These are phyloP conservation scores for Bedellia somnulentella DNA, from an alignment of 2,888 invertebrate species.

Conservation along the genomic window DNA sequence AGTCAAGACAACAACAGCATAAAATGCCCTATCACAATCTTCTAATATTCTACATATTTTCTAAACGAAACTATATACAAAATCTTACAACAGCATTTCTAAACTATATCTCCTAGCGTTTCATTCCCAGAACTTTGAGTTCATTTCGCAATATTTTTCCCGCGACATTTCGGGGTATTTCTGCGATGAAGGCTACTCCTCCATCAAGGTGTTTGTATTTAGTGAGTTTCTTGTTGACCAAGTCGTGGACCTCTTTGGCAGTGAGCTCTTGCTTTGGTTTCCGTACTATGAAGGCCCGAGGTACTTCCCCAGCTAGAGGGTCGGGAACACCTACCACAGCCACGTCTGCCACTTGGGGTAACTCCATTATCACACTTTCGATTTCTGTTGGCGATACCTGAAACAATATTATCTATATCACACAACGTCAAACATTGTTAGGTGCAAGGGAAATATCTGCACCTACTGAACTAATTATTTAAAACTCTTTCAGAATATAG, in stretches of 20 bases:
- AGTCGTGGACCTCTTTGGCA: conserved; percentile 58
- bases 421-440: too few relatives aligned
- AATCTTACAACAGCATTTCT: conserved; percentile 3
- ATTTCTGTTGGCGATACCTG: conserved; percentile 87
- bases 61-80: conserved; percentile 2
- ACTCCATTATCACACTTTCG: conserved; percentile 74
- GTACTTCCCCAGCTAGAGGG: conserved; percentile 71
- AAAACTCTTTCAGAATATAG: too few relatives aligned
- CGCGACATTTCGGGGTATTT: conserved; percentile 73
- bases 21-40: too few relatives aligned
- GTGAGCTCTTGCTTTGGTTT: conserved; percentile 54
- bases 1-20: too few relatives aligned
- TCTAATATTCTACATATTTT: too few relatives aligned
- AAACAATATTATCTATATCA: conserved; percentile 10
- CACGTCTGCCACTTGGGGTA: conserved; percentile 72
- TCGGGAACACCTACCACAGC: conserved; percentile 79
- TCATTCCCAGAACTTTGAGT: conserved; percentile 58
- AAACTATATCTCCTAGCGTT: too few relatives aligned
- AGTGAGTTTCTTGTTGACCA: conserved; percentile 67
- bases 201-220: conserved; percentile 73
- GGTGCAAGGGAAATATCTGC: too few relatives aligned
- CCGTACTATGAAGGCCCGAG: conserved; percentile 72
- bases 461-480: too few relatives aligned
- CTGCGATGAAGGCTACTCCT: conserved; percentile 68
- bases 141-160: conserved; percentile 77